A percentile compares a stretch with the other conserved stretches of the same genome.
phyloP scores from a whole-genome alignment of 2,797 vertebrate genomes.

The Gallinago solitaria region DNA sequence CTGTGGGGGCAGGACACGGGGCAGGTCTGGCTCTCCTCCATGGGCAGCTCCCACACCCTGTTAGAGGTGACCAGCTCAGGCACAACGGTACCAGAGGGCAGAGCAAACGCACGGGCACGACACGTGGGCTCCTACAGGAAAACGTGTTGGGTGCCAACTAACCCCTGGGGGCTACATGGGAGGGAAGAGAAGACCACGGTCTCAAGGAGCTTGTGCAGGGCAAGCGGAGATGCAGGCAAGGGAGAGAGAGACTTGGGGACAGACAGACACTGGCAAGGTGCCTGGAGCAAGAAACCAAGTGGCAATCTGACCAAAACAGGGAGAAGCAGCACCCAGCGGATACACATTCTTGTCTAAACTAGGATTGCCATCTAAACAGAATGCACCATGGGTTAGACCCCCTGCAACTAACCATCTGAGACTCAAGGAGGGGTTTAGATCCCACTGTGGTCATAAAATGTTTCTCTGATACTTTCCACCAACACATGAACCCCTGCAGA shows the following conservation, averaged over 20 bases:
- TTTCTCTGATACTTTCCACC: neutral
- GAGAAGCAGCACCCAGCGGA: neutral
- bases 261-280: neutral
- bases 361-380: neutral
- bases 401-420: neutral
- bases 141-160: neutral
- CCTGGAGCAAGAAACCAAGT: neutral
- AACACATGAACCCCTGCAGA: neutral
- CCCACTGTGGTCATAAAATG: neutral
- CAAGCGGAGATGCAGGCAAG: neutral
- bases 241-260: neutral
- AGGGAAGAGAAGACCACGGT: neutral
- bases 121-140: accelerated
- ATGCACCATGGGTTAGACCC: neutral
- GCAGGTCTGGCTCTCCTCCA: neutral
- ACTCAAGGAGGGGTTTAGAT: neutral
- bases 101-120: accelerated
- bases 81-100: neutral
- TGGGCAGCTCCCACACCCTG: neutral
- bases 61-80: neutral
- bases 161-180: accelerated
- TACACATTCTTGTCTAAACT: neutral
- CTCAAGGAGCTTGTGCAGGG: neutral
- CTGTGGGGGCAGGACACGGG: neutral
- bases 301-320: neutral